Conservation (phyloP, 2,113 vertebrate species). For the Pycnonotus jocosus region DNA sequence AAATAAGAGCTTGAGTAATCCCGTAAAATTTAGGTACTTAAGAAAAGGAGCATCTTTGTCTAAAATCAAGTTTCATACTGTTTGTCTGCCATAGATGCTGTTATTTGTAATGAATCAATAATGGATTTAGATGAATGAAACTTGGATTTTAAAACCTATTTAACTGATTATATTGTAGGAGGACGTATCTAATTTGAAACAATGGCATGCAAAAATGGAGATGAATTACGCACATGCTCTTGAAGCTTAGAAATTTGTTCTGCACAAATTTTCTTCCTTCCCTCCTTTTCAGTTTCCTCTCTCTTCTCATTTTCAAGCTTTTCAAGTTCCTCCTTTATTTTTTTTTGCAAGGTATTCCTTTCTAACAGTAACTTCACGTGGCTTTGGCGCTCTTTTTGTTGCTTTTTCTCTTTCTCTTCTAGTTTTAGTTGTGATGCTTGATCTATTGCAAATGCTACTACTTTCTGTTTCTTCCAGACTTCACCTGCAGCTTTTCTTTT, state of each 20-base stretch:
- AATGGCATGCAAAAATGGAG: not conserved
- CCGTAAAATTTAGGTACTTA: not conserved
- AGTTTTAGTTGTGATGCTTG: constrained; percentile 66
- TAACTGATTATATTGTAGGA: not conserved
- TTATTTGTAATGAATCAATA: not conserved
- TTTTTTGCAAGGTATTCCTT: constrained; percentile 71
- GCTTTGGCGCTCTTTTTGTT: constrained; percentile 72
- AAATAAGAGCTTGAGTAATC: not conserved
- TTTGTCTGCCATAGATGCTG: not conserved
- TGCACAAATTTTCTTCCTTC: constrained; percentile 69
- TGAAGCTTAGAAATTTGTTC: constrained; percentile 78
- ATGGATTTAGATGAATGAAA: not conserved
- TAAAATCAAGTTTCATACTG: not conserved
- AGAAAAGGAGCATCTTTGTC: not conserved
- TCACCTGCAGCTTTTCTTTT: constrained; percentile 67
- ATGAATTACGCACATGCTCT: constrained; percentile 72
- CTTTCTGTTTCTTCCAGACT: constrained; percentile 79
- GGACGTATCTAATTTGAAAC: not conserved
- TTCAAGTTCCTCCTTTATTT: constrained; percentile 72
- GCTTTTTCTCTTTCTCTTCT: constrained; percentile 65
- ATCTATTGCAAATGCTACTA: constrained; percentile 67
- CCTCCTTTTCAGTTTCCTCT: constrained; percentile 70
- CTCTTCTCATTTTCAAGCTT: constrained; percentile 64
- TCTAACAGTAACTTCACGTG: constrained; percentile 77
- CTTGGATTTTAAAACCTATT: not conserved